Conservation (phyloP, 2,797 vertebrate genomes). For the Onychomys arenicola region DNA sequence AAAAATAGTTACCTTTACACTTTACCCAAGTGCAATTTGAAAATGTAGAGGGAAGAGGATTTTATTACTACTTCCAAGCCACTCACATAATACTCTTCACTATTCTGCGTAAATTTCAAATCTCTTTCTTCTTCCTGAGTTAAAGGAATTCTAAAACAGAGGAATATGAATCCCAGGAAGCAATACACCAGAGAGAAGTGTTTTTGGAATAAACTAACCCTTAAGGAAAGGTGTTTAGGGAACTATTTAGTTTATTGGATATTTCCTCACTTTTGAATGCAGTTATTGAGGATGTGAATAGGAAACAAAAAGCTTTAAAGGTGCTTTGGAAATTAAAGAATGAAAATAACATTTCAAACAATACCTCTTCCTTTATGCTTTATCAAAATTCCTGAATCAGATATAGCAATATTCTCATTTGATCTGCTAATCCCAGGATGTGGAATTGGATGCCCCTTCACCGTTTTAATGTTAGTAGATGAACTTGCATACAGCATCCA, state of each 20-base stretch:
- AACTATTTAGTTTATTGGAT: background rate
- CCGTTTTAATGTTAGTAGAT: background rate
- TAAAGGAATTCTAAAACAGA: conserved; percentile 3
- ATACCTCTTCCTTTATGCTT: background rate
- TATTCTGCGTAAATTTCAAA: conserved; percentile 31
- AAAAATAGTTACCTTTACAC: background rate
- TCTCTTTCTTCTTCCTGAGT: background rate
- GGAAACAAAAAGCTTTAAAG: background rate
- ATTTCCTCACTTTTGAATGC: background rate
- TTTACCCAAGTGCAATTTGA: conserved; percentile 24
- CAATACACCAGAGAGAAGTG: background rate
- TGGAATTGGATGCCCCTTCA: background rate
- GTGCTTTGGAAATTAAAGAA: background rate
- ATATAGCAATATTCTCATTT: background rate
- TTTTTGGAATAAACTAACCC: background rate
- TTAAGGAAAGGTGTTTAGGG: background rate
- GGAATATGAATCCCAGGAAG: conserved; percentile 30
- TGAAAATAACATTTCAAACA: conserved; percentile 1
- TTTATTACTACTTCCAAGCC: background rate
- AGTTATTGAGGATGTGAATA: background rate
- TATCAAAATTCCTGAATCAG: background rate
- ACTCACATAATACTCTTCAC: background rate
- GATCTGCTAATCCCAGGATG: background rate
- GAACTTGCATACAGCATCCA: background rate
- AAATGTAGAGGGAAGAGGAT: background rate